These are phyloP conservation scores for Drosophila anceps DNA, from an alignment of 2,888 invertebrate genomes.

Conservation along the genomic window DNA sequence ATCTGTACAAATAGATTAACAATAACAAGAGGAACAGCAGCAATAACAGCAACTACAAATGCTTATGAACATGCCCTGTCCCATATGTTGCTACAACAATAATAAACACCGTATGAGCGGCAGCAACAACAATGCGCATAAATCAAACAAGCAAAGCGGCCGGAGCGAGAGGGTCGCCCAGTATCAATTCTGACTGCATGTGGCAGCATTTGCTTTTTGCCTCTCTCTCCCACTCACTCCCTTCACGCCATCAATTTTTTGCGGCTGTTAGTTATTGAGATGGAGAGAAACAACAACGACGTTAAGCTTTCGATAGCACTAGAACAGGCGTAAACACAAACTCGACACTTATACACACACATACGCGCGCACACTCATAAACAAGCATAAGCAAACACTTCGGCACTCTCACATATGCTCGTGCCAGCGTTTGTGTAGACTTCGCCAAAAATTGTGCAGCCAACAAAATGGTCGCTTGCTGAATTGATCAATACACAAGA, in stretches of 20 bases:
- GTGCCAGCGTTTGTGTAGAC: slow-evolving; percentile 4
- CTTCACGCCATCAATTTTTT: slow-evolving; percentile 18
- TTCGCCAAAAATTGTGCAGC: slow-evolving; percentile 21
- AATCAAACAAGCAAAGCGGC: slow-evolving; percentile 36
- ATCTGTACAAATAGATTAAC: slow-evolving; percentile 77
- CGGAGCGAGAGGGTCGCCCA: background rate
- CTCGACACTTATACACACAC: slow-evolving; percentile 45
- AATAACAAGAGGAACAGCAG: slow-evolving; percentile 65
- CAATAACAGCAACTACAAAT: slow-evolving; percentile 57
- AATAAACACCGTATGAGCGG: slow-evolving; percentile 67
- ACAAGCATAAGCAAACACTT: slow-evolving; percentile 21
- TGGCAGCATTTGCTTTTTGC: slow-evolving; percentile 65
- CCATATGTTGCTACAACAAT: slow-evolving; percentile 74
- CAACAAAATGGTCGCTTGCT: slow-evolving; percentile 34
- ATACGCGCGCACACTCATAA: slow-evolving; percentile 15
- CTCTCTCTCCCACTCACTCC: background rate
- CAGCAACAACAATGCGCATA: slow-evolving; percentile 32
- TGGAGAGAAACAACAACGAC: slow-evolving; percentile 50
- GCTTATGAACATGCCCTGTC: slow-evolving; percentile 33
- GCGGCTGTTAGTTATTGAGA: slow-evolving; percentile 56
- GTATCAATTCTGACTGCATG: slow-evolving; percentile 52
- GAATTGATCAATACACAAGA: background rate
- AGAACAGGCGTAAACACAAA: slow-evolving; percentile 53
- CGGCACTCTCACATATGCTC: background rate
- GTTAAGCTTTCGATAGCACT: slow-evolving; percentile 58